Percentiles rank a stretch among this genome's conserved stretches.
Evolutionary conservation across 2,888 invertebrate genomes (phyloP).

Genomic region (Syrphus vitripennis): DNA sequence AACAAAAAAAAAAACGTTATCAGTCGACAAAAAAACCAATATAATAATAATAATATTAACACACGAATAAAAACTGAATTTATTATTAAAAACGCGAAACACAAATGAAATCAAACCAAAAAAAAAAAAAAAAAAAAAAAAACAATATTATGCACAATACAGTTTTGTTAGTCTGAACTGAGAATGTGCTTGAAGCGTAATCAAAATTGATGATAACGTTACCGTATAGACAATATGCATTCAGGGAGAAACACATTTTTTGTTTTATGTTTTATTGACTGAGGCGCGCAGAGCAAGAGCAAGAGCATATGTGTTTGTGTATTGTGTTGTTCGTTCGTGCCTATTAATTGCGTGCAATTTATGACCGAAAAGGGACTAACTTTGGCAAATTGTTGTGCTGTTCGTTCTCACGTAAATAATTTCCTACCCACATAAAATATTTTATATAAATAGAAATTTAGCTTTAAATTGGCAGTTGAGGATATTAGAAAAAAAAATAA

Average conservation of each 20-base stretch:
- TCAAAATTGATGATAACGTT: slow-evolving; percentile 46
- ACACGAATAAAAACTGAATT: background rate
- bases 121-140: too few relatives aligned
- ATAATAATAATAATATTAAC: background rate
- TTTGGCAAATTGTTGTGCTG: background rate
- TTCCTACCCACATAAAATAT: background rate
- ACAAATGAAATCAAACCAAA: too few relatives aligned
- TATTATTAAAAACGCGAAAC: background rate
- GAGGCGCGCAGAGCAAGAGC: background rate
- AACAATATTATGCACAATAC: background rate
- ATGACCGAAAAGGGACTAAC: slow-evolving; percentile 14
- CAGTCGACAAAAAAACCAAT: background rate
- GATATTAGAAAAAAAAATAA: background rate
- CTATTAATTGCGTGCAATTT: slow-evolving; percentile 44
- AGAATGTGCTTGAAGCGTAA: background rate
- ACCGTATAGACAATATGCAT: slow-evolving; percentile 21
- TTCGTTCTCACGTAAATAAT: slow-evolving; percentile 2
- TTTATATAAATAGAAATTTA: background rate
- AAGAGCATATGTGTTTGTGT: background rate
- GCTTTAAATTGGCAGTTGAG: background rate
- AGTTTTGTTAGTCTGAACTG: background rate
- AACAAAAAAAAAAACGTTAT: background rate
- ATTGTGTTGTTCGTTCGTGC: background rate
- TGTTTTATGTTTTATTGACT: background rate
- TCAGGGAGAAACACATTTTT: slow-evolving; percentile 18